Percentiles rank a stretch among this genome's conserved stretches.
phyloP scores from a whole-genome alignment of 2,113 vertebrate species.

The Motacilla alba region DNA sequence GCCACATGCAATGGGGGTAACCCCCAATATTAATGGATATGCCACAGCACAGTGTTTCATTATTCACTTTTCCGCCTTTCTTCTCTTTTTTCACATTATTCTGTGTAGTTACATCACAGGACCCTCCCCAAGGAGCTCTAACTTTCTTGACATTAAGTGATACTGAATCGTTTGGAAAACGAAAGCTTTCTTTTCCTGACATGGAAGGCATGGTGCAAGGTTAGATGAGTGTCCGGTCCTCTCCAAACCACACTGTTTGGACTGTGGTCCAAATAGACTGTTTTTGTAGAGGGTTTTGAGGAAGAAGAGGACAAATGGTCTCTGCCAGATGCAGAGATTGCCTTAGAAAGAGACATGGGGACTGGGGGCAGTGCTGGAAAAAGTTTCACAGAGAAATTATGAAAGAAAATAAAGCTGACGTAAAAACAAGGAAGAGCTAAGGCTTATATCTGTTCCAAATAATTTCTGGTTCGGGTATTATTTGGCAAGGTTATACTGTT shows the following conservation, averaged over 20 bases:
- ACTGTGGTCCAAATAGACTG: neutral
- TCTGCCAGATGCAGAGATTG: neutral
- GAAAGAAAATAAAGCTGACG: neutral
- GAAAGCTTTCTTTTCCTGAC: neutral
- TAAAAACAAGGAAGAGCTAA: neutral
- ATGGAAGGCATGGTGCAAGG: neutral
- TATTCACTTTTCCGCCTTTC: neutral
- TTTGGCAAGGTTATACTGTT: neutral
- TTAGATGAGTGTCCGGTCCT: neutral
- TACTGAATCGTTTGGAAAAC: neutral
- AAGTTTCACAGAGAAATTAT: neutral
- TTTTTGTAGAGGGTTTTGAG: neutral
- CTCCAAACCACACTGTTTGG: neutral
- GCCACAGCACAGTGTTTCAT: neutral
- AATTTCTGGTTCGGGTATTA: neutral
- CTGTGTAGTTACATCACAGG: neutral
- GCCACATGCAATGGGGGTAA: neutral
- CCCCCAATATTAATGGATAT: neutral
- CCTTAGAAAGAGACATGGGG: neutral
- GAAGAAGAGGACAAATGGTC: neutral
- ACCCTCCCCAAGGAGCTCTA: neutral
- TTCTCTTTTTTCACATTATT: neutral
- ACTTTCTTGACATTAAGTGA: neutral
- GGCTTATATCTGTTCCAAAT: neutral
- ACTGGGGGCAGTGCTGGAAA: fast-evolving